Evolutionary conservation across 2,888 invertebrate species (phyloP).

Genomic region (Poecilus cupreus): DNA sequence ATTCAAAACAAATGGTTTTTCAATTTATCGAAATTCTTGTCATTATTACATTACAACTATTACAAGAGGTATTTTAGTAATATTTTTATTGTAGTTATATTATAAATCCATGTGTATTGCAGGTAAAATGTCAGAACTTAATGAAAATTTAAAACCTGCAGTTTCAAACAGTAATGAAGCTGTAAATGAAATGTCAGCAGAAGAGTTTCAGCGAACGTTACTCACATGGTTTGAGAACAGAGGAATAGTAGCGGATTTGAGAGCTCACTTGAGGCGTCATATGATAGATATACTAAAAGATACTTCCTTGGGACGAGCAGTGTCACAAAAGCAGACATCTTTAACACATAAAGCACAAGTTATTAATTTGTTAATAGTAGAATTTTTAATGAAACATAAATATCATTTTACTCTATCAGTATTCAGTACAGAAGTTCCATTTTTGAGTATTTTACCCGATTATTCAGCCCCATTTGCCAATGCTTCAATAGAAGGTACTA

Average conservation of each 20-base stretch:
- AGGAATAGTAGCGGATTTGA: slow-evolving; percentile 76
- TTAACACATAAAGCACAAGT: slow-evolving; percentile 76
- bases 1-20: slow-evolving; percentile 7
- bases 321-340: slow-evolving; percentile 68
- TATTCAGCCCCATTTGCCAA: slow-evolving; percentile 66
- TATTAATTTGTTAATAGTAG: slow-evolving; percentile 78
- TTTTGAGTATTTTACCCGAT: slow-evolving; percentile 74
- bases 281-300: slow-evolving; percentile 76
- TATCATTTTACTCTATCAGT: slow-evolving; percentile 78
- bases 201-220: slow-evolving; percentile 77
- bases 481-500: background rate
- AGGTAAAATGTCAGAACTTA: slow-evolving; percentile 39
- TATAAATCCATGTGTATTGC: background rate
- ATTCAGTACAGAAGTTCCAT: slow-evolving; percentile 78
- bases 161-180: slow-evolving; percentile 60
- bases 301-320: slow-evolving; percentile 71
- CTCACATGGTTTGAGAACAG: slow-evolving; percentile 78
- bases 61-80: background rate
- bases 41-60: background rate
- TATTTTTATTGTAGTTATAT: background rate
- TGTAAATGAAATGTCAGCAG: slow-evolving; percentile 67
- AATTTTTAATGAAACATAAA: slow-evolving; percentile 77
- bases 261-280: slow-evolving; percentile 77
- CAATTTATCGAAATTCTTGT: slow-evolving; percentile 19
- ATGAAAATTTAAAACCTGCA: slow-evolving; percentile 65